Conservation (phyloP, 2,797 vertebrate genomes). For the Hemibagrus guttatus region DNA sequence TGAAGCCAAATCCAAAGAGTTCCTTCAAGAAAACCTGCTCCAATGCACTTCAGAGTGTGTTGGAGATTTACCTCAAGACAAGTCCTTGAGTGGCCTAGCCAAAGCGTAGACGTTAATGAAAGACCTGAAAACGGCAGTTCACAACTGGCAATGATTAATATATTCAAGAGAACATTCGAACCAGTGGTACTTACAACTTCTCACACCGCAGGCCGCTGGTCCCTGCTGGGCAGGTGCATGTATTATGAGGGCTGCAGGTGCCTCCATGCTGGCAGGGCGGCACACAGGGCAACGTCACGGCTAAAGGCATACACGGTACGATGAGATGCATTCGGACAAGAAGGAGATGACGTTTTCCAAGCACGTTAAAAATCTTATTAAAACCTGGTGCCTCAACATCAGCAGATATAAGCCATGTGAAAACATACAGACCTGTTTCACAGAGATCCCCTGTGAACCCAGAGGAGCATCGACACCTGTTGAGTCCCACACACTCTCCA, state of each 20-base stretch:
- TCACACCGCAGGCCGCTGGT: constrained; percentile 79
- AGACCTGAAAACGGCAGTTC: neutral
- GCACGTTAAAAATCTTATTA: neutral
- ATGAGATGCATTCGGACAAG: neutral
- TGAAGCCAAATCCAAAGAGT: neutral
- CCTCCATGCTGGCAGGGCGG: constrained; percentile 79
- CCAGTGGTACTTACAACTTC: constrained; percentile 69
- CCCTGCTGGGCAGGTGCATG: constrained; percentile 75
- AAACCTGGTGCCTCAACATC: neutral
- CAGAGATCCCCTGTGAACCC: constrained; percentile 74
- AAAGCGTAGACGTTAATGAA: neutral
- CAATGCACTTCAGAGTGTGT: neutral
- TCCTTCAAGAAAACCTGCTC: neutral
- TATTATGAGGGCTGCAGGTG: constrained; percentile 78
- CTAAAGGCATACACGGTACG: constrained; percentile 59
- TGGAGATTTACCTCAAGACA: neutral
- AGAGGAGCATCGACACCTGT: constrained; percentile 73
- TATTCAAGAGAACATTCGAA: neutral
- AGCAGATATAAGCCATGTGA: neutral
- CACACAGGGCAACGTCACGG: constrained; percentile 75
- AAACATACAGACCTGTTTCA: constrained; percentile 72
- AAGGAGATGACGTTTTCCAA: neutral
- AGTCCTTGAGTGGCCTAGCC: neutral
- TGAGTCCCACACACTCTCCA: constrained; percentile 76
- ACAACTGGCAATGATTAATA: neutral